Percentiles rank a stretch among this genome's conserved stretches.
phyloP scores from a whole-genome alignment of 2,113 vertebrate genomes.

The Myotis lucifugus region DNA sequence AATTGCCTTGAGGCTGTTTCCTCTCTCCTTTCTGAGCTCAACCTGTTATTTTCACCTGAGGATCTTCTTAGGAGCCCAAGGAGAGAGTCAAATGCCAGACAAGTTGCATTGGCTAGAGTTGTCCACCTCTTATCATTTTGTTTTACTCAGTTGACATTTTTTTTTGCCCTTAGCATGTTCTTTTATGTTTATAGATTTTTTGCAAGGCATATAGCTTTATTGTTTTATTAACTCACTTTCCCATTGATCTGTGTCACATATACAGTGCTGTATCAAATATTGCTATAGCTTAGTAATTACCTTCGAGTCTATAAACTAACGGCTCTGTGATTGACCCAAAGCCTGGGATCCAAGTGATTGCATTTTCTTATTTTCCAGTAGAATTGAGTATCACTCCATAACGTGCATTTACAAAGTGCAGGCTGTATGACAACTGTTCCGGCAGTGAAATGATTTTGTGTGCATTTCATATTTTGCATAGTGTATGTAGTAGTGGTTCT shows the following conservation, averaged over 20 bases:
- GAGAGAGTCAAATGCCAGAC: background rate
- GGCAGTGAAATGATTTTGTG: background rate
- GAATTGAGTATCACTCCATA: background rate
- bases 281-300: constrained; percentile 42
- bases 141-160: background rate
- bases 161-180: background rate
- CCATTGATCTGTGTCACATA: background rate
- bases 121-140: background rate
- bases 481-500: background rate
- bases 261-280: constrained; percentile 36
- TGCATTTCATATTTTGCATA: background rate
- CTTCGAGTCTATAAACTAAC: background rate
- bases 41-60: constrained; percentile 49
- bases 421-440: background rate
- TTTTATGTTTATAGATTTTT: constrained; percentile 37
- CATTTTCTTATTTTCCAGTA: constrained; percentile 43
- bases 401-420: background rate
- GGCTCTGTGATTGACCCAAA: background rate
- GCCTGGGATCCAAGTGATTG: background rate
- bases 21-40: constrained; percentile 32
- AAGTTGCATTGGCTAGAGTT: background rate
- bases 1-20: background rate
- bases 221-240: constrained; percentile 46
- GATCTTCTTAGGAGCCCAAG: background rate
- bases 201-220: background rate